Conservation (phyloP, 2,888 invertebrate genomes). For the Sinopyrophorus schimmeli region DNA sequence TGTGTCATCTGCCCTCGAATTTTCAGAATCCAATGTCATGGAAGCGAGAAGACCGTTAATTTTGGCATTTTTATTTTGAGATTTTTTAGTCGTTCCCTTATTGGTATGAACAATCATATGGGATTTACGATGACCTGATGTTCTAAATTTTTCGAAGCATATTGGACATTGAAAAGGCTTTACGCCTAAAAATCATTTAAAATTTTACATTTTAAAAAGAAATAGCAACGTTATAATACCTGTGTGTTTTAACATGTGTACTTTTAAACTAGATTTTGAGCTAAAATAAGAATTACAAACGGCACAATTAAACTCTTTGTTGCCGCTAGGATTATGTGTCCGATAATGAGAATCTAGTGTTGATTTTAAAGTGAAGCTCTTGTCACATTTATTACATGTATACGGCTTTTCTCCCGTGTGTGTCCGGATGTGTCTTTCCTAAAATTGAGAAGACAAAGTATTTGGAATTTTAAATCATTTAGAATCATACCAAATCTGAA, state of each 20-base stretch:
- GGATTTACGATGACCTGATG: conserved; percentile 67
- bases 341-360: conserved; percentile 65
- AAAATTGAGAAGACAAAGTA: conserved; percentile 16
- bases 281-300: conserved; percentile 66
- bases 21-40: conserved; percentile 30
- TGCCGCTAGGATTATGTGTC: conserved; percentile 59
- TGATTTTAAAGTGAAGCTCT: conserved; percentile 67
- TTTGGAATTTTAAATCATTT: neutral
- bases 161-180: conserved; percentile 64
- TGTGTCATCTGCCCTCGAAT: conserved; percentile 4
- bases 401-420: conserved; percentile 73
- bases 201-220: conserved; percentile 9
- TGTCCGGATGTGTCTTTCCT: conserved; percentile 65
- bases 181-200: conserved; percentile 50
- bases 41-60: conserved; percentile 39
- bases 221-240: conserved; percentile 46
- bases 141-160: conserved; percentile 66
- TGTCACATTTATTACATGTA: conserved; percentile 59
- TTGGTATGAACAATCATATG: conserved; percentile 62
- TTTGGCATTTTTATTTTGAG: conserved; percentile 25
- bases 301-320: conserved; percentile 63
- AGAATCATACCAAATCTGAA: conserved; percentile 59
- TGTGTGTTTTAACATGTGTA: conserved; percentile 69
- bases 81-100: conserved; percentile 32
- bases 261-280: conserved; percentile 67